Evolutionary conservation across 1,140 invertebrate species (phyloP), one percentile per base, ranked within the genome.

Genomic region (Lordiphosa clarofinis): DNA sequence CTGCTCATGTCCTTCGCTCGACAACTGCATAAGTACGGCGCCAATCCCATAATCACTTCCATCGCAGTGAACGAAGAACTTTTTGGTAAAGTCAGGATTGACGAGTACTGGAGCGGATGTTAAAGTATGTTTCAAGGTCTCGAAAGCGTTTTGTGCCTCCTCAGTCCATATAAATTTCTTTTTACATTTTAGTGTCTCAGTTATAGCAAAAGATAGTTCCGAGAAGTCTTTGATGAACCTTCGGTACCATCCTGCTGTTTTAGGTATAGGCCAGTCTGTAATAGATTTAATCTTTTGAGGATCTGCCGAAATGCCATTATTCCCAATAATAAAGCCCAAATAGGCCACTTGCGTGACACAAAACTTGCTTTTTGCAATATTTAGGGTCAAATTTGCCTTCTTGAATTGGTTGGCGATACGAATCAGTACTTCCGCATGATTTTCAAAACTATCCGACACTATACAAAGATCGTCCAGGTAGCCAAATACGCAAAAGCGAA

Each of bases 211-310:
- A 0, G 46, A 49, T 2, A 48, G 10, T 4, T 57, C 46, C 2
- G 89, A 58, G 57, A 88, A 90, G 50, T 87, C 66, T 28, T 39
- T 13, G 11, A 90, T 82, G 56, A 90, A 90, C 15, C 78, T 50
- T 1, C 72, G 33, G 52, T 89, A 89, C 87, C 87, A 87, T 9
- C 48, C 71, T 3, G 55, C 56, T 36, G 87, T 39, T 52, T 61
- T 73, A 11, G 57, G 66, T 4, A 12, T 21, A 0, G 66, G 61
- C 48, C 46, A 68, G 15, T 64, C 47, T 12, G 36, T 4, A 36
- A 69, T 55, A 4, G 52, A 42, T 24, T 7, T 6, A 3, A 73
- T 46, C 36, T 64, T 68, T 5, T 43, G 42, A 3, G 56, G 56
- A 42, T 73, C 70, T 3, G 65, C 50, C n/a, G 31, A 37, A 6